Evolutionary conservation across 2,113 vertebrate genomes (phyloP).

Genomic region (Oxygymnocypris stewartii): DNA sequence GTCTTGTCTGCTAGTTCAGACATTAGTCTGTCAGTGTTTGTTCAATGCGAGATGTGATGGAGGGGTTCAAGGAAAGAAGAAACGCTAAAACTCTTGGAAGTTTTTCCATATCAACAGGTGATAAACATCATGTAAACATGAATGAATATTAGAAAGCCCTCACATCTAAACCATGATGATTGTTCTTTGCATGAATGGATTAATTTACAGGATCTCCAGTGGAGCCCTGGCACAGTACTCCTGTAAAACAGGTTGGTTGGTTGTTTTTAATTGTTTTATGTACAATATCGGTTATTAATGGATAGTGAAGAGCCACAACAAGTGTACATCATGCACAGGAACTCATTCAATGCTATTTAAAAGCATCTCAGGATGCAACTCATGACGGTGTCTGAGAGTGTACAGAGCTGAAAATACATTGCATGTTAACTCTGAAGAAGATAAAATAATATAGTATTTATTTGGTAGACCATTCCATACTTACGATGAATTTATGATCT

Average conservation of each 20-base stretch:
- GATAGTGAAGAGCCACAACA: neutral
- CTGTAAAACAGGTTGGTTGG: conserved; percentile 53
- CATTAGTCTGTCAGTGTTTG: neutral
- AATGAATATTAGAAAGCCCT: neutral
- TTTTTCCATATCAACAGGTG: neutral
- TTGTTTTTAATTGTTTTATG: neutral
- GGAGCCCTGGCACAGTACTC: conserved; percentile 62
- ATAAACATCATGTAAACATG: neutral
- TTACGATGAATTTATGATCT: neutral
- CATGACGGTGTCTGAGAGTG: neutral
- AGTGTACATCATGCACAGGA: neutral
- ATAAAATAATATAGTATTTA: neutral
- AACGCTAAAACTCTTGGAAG: neutral
- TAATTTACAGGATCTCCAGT: conserved; percentile 36
- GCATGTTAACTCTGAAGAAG: neutral
- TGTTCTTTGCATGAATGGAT: neutral
- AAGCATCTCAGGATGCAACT: neutral
- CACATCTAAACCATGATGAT: neutral
- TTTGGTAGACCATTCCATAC: neutral
- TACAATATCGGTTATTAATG: neutral
- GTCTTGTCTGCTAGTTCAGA: neutral
- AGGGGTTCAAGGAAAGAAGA: neutral
- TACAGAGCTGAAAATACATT: neutral
- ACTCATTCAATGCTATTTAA: neutral
- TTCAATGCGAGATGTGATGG: conserved; percentile 10